These are phyloP conservation scores for Aphidius ervi DNA, from an alignment of 1,140 invertebrate species.

Conservation along the genomic window DNA sequence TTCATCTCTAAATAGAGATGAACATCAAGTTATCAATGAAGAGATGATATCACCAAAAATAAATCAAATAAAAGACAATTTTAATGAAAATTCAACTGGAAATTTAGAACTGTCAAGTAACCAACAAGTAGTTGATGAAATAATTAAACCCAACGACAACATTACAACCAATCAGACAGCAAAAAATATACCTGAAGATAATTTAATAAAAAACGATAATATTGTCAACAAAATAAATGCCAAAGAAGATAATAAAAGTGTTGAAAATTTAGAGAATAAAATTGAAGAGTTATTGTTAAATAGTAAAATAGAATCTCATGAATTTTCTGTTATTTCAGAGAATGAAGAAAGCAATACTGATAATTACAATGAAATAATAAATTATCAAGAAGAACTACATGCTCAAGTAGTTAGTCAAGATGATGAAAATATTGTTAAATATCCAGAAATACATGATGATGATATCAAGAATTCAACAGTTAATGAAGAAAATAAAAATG, in stretches of 20 bases:
- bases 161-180: too few species aligned
- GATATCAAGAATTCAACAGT: constrained; percentile 1
- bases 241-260: background rate
- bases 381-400: background rate
- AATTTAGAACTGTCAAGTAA: too few species aligned
- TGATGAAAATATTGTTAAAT: background rate
- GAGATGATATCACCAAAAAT: too few species aligned
- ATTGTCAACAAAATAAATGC: too few species aligned
- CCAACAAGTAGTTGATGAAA: too few species aligned
- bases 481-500: background rate
- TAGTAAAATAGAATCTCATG: background rate
- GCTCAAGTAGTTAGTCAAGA: background rate
- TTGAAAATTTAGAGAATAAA: background rate
- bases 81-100: too few species aligned
- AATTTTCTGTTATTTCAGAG: background rate
- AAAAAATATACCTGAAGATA: too few species aligned
- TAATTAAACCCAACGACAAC: too few species aligned
- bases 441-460: background rate
- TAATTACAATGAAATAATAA: background rate
- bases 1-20: too few species aligned
- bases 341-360: background rate
- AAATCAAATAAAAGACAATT: too few species aligned
- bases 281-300: background rate
- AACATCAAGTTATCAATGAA: too few species aligned
- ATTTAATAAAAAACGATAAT: too few species aligned